phyloP scores from a whole-genome alignment of 2,797 vertebrate genomes.

The Coreius guichenoti region DNA sequence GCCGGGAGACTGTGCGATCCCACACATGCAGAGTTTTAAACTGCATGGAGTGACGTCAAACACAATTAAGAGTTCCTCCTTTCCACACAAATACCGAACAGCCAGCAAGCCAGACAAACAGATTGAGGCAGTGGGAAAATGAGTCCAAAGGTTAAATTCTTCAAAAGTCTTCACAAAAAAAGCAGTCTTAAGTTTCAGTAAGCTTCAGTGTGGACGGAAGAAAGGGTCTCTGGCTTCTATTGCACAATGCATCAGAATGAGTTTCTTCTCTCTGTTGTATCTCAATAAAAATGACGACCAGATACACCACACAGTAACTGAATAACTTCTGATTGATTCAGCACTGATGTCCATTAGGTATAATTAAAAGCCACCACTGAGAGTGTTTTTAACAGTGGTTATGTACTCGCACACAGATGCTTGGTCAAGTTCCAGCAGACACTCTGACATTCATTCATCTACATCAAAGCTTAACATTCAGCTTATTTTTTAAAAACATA shows the following conservation, averaged over 20 bases:
- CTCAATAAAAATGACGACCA: slow-evolving; percentile 63
- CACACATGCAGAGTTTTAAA: slow-evolving; percentile 45
- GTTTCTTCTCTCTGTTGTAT: slow-evolving; percentile 59
- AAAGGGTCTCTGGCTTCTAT: slow-evolving; percentile 72
- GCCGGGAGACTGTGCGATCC: slow-evolving; percentile 71
- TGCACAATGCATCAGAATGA: slow-evolving; percentile 65
- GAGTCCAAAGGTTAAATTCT: slow-evolving; percentile 69
- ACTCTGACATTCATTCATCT: slow-evolving; percentile 55
- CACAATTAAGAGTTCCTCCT: slow-evolving; percentile 7
- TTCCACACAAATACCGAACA: slow-evolving; percentile 8
- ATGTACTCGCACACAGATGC: slow-evolving; percentile 66
- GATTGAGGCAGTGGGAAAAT: slow-evolving; percentile 67
- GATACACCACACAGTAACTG: slow-evolving; percentile 62
- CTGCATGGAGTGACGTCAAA: background rate
- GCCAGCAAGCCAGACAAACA: slow-evolving; percentile 61
- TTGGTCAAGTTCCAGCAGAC: slow-evolving; percentile 56
- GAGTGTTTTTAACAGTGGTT: slow-evolving; percentile 59
- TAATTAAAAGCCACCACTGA: slow-evolving; percentile 30
- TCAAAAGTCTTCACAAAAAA: slow-evolving; percentile 63
- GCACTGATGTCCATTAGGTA: slow-evolving; percentile 39
- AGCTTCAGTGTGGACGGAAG: slow-evolving; percentile 74
- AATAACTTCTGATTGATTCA: slow-evolving; percentile 60
- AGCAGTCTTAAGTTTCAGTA: slow-evolving; percentile 60
- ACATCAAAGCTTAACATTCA: slow-evolving; percentile 69
- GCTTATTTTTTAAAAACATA: slow-evolving; percentile 70